Evolutionary conservation across 2,113 vertebrate genomes (phyloP).

Genomic region (Chaetodon auriga): DNA sequence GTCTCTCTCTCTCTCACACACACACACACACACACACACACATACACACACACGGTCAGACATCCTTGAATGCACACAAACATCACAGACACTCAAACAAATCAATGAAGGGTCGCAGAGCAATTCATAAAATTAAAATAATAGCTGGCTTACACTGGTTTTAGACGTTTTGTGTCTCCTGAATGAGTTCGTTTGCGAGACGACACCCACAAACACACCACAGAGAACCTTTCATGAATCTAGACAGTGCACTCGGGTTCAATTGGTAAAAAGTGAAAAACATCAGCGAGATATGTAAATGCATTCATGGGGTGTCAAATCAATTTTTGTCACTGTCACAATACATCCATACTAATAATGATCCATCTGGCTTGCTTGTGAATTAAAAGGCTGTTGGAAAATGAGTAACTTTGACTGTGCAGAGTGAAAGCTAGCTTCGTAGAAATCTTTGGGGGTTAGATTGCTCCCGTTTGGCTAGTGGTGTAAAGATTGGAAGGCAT

Average conservation of each 20-base stretch:
- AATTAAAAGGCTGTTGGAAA: constrained; percentile 43
- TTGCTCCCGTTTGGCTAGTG: constrained; percentile 61
- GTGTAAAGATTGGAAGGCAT: constrained; percentile 64
- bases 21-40: not conserved
- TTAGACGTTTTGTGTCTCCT: not conserved
- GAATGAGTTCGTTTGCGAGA: not conserved
- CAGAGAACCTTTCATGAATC: not conserved
- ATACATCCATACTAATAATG: constrained; percentile 31
- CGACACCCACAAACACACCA: not conserved
- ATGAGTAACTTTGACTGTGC: constrained; percentile 45
- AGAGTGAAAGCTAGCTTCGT: constrained; percentile 45
- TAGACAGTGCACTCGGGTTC: not conserved
- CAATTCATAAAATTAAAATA: constrained; percentile 8
- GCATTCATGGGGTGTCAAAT: constrained; percentile 20
- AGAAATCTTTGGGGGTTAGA: constrained; percentile 56
- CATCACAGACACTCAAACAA: not conserved
- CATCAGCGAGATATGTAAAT: constrained; percentile 21
- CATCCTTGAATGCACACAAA: not conserved
- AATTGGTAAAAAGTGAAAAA: constrained; percentile 22
- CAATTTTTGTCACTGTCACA: constrained; percentile 25
- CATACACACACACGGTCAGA: not conserved
- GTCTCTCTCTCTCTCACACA: too few relatives aligned
- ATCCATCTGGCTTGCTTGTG: constrained; percentile 20
- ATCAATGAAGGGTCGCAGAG: not conserved
- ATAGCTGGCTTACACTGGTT: not conserved